These are phyloP conservation scores for Heteromurus nitidus DNA, from an alignment of 2,888 invertebrate species.

Conservation along the genomic window DNA sequence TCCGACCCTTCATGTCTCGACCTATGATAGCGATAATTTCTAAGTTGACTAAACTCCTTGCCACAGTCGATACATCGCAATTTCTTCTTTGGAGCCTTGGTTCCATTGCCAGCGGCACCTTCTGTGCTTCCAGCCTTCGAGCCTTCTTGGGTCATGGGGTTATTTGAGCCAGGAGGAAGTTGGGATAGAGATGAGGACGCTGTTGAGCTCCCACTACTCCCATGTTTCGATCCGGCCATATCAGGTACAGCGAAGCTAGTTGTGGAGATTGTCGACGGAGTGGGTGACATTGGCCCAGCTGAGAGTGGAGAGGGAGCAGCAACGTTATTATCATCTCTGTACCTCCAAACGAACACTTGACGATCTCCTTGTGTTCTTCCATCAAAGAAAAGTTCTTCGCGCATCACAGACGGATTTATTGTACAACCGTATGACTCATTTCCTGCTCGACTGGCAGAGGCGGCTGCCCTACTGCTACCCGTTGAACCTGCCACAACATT, in stretches of 20 bases:
- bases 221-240: slow-evolving; percentile 26
- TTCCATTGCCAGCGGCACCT: background rate
- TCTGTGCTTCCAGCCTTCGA: slow-evolving; percentile 9
- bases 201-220: slow-evolving; percentile 45
- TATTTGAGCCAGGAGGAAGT: slow-evolving; percentile 16
- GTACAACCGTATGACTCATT: background rate
- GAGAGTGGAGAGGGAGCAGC: background rate
- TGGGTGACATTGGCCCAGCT: slow-evolving; percentile 37
- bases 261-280: slow-evolving; percentile 25
- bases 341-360: slow-evolving; percentile 50
- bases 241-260: slow-evolving; percentile 42
- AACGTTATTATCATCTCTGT: slow-evolving; percentile 45
- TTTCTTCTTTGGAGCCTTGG: slow-evolving; percentile 75
- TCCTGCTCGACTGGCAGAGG: too few species aligned
- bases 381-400: slow-evolving; percentile 52
- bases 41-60: slow-evolving; percentile 87
- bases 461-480: too few species aligned
- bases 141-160: background rate
- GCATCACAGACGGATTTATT: slow-evolving; percentile 38
- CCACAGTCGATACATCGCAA: slow-evolving; percentile 84
- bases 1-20: slow-evolving; percentile 88
- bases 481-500: background rate
- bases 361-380: slow-evolving; percentile 44
- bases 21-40: slow-evolving; percentile 88
- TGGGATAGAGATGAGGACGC: slow-evolving; percentile 45